These are phyloP conservation scores for Amaurobius ferox DNA, from an alignment of 2,888 invertebrate genomes.

Conservation along the genomic window DNA sequence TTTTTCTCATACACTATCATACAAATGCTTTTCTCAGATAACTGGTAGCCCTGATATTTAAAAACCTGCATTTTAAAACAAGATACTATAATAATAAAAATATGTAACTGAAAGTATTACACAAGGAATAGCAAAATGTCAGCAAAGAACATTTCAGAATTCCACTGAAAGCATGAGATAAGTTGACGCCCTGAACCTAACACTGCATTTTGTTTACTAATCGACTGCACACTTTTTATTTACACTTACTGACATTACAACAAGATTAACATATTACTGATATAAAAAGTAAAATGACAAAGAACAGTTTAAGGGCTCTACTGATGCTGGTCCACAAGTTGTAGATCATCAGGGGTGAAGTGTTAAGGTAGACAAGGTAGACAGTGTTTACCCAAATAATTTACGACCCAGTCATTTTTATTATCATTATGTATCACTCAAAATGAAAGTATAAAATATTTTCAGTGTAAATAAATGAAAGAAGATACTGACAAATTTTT, in stretches of 20 bases:
- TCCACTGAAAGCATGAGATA: neutral
- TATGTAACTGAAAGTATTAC: neutral
- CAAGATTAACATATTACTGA: neutral
- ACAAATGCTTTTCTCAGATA: conserved; percentile 67
- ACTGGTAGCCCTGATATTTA: conserved; percentile 44
- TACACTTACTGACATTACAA: neutral
- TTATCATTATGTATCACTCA: no score
- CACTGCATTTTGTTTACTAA: neutral
- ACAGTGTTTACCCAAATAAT: no score
- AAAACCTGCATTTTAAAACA: conserved; percentile 18
- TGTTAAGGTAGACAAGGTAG: no score
- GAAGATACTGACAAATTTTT: no score
- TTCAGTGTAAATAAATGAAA: no score
- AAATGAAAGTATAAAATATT: no score
- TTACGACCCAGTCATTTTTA: no score
- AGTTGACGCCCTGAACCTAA: conserved; percentile 9
- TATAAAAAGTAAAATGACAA: neutral
- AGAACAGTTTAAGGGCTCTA: no score
- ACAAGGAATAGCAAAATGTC: neutral
- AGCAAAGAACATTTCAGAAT: neutral
- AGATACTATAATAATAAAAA: neutral
- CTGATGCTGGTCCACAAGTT: no score
- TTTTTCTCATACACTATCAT: conserved; percentile 22
- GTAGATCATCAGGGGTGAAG: no score
- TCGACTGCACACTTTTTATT: neutral